These are phyloP conservation scores for Marcusenius ussheri DNA, from an alignment of 2,113 vertebrate species.

Conservation along the genomic window DNA sequence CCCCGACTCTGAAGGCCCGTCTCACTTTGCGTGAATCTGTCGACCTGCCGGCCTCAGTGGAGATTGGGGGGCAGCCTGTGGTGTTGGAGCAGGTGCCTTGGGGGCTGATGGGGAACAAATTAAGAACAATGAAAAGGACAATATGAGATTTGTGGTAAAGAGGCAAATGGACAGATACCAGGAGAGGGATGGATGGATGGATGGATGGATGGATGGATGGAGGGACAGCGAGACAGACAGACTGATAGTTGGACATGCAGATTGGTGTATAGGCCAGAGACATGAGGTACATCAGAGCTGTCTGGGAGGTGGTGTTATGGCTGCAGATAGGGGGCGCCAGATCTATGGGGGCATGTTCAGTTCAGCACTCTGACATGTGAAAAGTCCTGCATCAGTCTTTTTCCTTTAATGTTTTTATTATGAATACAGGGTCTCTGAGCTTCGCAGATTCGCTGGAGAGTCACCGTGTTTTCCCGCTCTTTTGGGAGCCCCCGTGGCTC, in stretches of 20 bases:
- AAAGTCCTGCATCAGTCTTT: not conserved
- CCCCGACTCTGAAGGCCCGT: conserved; percentile 46
- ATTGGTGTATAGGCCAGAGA: not conserved
- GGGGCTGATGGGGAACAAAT: not conserved
- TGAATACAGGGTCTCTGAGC: not conserved
- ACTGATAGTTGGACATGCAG: not conserved
- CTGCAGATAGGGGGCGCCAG: not conserved
- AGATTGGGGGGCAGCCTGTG: not conserved
- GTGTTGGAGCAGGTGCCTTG: not conserved
- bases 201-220: not conserved
- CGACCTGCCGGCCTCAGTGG: conserved; percentile 28
- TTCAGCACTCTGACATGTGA: not conserved
- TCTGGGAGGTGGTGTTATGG: not conserved
- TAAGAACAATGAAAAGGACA: not conserved
- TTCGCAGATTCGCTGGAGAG: not conserved
- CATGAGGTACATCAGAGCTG: not conserved
- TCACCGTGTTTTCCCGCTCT: not conserved
- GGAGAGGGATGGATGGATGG: not conserved
- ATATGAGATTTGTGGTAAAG: not conserved
- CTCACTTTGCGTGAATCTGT: conserved; percentile 40
- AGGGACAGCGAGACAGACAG: not conserved
- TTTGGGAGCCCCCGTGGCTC: not conserved
- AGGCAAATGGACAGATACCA: not conserved
- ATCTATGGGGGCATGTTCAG: not conserved
- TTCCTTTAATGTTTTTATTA: not conserved